Conservation (phyloP, 2,797 vertebrate species). For the Gadopsis bispinosus region DNA sequence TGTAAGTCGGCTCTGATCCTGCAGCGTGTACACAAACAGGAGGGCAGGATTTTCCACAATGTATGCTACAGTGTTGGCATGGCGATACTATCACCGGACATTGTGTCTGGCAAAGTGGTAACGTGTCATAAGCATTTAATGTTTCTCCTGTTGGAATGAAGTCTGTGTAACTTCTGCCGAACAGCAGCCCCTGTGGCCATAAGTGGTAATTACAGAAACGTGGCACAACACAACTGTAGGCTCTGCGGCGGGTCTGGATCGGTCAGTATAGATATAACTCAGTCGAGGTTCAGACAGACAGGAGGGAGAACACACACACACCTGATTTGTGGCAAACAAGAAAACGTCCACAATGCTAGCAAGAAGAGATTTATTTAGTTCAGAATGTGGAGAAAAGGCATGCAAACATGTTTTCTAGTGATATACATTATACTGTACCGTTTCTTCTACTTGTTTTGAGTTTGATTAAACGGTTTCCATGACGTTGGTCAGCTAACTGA, state of each 20-base stretch:
- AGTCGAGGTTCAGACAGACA: too few relatives aligned
- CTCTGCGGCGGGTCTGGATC: too few relatives aligned
- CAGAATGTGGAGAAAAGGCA: not conserved
- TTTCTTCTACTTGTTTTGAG: not conserved
- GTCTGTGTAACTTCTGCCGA: too few relatives aligned
- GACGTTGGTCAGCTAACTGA: not conserved
- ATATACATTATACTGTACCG: too few relatives aligned
- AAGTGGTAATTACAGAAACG: too few relatives aligned
- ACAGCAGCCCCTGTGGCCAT: not conserved
- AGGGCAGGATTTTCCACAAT: not conserved
- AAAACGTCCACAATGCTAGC: too few relatives aligned
- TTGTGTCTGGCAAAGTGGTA: not conserved
- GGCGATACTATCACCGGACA: not conserved
- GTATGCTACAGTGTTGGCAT: too few relatives aligned
- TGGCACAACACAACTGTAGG: too few relatives aligned
- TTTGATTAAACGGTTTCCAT: not conserved
- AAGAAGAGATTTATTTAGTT: not conserved
- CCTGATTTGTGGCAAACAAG: too few relatives aligned
- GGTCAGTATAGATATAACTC: too few relatives aligned
- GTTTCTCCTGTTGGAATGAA: not conserved
- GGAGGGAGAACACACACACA: too few relatives aligned
- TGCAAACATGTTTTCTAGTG: not conserved
- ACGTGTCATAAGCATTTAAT: not conserved
- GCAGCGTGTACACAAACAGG: too few relatives aligned
- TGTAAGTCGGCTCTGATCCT: slow-evolving; percentile 81